Evolutionary conservation across 2,113 vertebrate species (phyloP).

Genomic region (Labeo catla): DNA sequence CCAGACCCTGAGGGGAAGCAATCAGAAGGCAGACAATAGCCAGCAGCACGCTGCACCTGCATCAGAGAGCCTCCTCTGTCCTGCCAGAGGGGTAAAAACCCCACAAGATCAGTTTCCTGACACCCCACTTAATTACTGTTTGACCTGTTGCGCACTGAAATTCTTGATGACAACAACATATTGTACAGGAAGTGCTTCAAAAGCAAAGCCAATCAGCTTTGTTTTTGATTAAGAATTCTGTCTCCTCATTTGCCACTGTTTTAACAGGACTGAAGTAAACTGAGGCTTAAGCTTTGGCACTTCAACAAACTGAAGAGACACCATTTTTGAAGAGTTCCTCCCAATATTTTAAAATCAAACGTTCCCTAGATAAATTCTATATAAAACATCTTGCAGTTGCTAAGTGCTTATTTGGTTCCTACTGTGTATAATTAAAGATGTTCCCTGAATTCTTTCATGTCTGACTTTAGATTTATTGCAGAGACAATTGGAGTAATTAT

Average conservation of each 20-base stretch:
- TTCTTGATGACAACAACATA: conserved; percentile 37
- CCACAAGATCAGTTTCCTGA: conserved; percentile 53
- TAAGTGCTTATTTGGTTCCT: conserved; percentile 46
- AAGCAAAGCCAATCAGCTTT: conserved; percentile 13
- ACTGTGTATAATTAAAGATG: conserved; percentile 69
- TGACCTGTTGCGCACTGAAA: conserved; percentile 27
- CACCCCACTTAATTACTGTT: conserved; percentile 34
- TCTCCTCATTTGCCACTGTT: neutral
- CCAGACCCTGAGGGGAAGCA: conserved; percentile 14
- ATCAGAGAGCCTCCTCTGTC: conserved; percentile 54
- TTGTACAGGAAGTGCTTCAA: neutral
- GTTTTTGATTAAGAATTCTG: neutral
- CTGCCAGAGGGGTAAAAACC: neutral
- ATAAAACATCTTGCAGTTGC: conserved; percentile 48
- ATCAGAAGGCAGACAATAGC: conserved; percentile 54
- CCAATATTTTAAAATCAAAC: conserved; percentile 30
- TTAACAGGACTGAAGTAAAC: conserved; percentile 15
- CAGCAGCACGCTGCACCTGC: conserved; percentile 26
- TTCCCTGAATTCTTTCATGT: conserved; percentile 72
- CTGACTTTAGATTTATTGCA: conserved; percentile 74
- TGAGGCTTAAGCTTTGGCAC: neutral
- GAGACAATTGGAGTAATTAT: conserved; percentile 73
- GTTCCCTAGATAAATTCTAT: conserved; percentile 40
- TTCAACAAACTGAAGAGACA: conserved; percentile 1
- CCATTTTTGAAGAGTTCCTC: conserved; percentile 24